Evolutionary conservation across 64 coral and sea anemone genomes (phyloP), one percentile per base, ranked within the genome.

Genomic region (Montipora cactus): DNA sequence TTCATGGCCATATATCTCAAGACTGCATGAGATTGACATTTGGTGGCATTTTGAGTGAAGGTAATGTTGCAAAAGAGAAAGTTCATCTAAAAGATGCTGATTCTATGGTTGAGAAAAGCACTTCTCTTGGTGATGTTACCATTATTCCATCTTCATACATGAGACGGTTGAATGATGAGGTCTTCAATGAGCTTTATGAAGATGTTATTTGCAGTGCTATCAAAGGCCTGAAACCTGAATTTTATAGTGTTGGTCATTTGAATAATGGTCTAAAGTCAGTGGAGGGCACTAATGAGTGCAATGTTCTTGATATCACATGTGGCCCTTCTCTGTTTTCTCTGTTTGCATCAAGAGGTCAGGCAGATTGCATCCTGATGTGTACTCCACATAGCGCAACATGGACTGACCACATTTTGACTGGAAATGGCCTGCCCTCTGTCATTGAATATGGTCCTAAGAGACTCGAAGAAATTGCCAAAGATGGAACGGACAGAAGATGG

Each of bases 121-220:
- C 16, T 1, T 5, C 7, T 72, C 9, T 12, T 6, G 18, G 19
- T 20, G 19, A 48, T n/a, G 62, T 86, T n/a, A 50, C 66, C 3
- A 50, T 86, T 20, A 81, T 98, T 44, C 96, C 96, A 22, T 89
- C 92, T 59, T 95, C 93, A 25, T 95, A 89, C 50, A 88, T 98
- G 89, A 59, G 81, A 12, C 81, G 75, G 48, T 19, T 89, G 47
- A 98, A 98, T 79, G 96, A 98, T 58, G 62, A 22, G 10, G 16
- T 68, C 44, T 98, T 94, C 23, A 83, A 77, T 46, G 49, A 45
- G 16, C 79, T 86, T 10, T 95, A 89, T 76, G 62, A 78, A 11
- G 83, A 91, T 62, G 93, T 75, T 15, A 67, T 98, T 77, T 59
- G 14, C 67, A 68, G 7, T 75, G 88, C 93, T 61, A 28, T 95